Conservation (phyloP, 1,140 invertebrate genomes). For the Physella acuta region DNA sequence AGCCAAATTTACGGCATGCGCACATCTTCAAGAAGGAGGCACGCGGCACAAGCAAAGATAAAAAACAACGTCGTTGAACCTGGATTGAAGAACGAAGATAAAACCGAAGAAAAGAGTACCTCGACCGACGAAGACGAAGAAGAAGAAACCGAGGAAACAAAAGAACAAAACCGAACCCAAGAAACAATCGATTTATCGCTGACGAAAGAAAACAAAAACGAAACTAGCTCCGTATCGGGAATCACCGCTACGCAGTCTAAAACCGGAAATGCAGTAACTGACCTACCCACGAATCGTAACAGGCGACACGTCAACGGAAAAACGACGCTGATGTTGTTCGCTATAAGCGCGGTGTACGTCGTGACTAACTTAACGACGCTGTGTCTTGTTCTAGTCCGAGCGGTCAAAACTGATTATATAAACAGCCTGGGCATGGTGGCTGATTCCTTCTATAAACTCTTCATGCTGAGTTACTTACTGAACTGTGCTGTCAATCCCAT, state of each 20-base stretch:
- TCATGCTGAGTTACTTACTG: slow-evolving; percentile 38
- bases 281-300: too few species aligned
- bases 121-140: neutral
- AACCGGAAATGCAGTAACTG: too few species aligned
- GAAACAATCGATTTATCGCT: neutral
- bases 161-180: neutral
- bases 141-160: neutral
- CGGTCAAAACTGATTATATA: neutral
- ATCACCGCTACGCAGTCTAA: too few species aligned
- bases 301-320: neutral
- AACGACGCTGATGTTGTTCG: slow-evolving; percentile 38
- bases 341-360: slow-evolving; percentile 39
- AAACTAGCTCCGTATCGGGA: too few species aligned
- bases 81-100: neutral
- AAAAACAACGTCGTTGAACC: neutral
- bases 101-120: neutral
- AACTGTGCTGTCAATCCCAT: slow-evolving; percentile 43
- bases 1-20: neutral
- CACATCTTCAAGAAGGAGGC: too few species aligned
- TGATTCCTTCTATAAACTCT: slow-evolving; percentile 24
- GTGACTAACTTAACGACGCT: slow-evolving; percentile 37
- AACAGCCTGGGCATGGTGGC: slow-evolving; percentile 27
- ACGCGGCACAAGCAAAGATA: neutral
- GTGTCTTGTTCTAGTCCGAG: slow-evolving; percentile 32
- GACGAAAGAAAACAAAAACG: neutral